phyloP scores from a whole-genome alignment of 2,797 vertebrate species.

The Crocodylus rhombifer region DNA sequence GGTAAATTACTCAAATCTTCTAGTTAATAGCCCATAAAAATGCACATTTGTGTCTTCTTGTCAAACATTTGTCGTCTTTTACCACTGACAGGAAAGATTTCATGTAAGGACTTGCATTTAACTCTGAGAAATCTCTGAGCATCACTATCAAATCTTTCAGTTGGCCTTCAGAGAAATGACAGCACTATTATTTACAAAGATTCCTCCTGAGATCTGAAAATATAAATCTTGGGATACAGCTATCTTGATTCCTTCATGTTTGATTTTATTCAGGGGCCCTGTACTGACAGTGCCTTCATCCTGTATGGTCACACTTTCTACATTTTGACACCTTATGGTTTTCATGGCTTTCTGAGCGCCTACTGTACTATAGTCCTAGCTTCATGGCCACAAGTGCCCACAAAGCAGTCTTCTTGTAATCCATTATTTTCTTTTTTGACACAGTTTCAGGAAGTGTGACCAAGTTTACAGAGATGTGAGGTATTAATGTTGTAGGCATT shows the following conservation, averaged over 20 bases:
- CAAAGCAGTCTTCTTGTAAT: conserved; percentile 24
- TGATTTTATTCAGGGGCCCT: neutral
- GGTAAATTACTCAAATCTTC: conserved; percentile 1
- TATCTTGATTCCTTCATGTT: neutral
- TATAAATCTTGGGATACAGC: neutral
- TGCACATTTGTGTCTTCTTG: conserved; percentile 1
- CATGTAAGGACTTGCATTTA: neutral
- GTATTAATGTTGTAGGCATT: neutral
- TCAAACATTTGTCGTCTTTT: neutral
- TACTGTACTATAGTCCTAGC: neutral
- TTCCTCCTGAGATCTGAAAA: neutral
- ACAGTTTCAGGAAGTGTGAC: conserved; percentile 18
- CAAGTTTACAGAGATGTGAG: conserved; percentile 59
- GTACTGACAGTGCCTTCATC: neutral
- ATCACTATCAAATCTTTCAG: neutral
- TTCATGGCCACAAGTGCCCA: neutral
- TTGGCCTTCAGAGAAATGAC: neutral
- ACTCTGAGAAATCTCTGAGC: neutral
- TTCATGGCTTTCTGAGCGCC: neutral
- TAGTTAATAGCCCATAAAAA: neutral
- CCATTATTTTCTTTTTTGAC: conserved; percentile 7
- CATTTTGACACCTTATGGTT: neutral
- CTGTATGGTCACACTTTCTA: neutral
- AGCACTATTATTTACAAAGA: neutral
- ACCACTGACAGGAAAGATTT: neutral